These are phyloP conservation scores for Suillia variegata DNA, from an alignment of 2,888 invertebrate species.

Conservation along the genomic window DNA sequence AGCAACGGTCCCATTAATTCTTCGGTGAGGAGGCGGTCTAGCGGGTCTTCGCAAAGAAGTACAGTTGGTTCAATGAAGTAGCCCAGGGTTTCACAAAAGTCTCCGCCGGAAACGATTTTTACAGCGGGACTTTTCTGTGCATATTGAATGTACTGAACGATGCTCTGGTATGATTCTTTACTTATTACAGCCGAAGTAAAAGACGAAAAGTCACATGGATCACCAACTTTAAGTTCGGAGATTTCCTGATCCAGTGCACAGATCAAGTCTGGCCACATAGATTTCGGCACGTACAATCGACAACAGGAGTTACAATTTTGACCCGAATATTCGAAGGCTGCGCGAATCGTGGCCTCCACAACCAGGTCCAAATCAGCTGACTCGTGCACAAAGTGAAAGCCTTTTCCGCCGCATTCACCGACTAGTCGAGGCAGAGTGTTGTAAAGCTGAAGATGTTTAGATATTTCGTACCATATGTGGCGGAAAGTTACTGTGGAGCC, in stretches of 20 bases:
- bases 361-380: conserved; percentile 84
- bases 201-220: conserved; percentile 24
- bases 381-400: conserved; percentile 93
- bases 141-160: conserved; percentile 19
- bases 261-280: conserved; percentile 67
- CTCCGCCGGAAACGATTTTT: conserved; percentile 26
- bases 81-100: conserved; percentile 25
- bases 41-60: conserved; percentile 23
- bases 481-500: conserved; percentile 93
- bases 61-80: conserved; percentile 31
- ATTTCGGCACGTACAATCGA: conserved; percentile 88
- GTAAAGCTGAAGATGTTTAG: conserved; percentile 79
- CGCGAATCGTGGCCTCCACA: conserved; percentile 79
- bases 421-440: conserved; percentile 87
- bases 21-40: conserved; percentile 25
- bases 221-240: conserved; percentile 25
- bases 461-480: conserved; percentile 86
- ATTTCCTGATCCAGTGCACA: conserved; percentile 10
- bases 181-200: conserved; percentile 28
- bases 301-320: conserved; percentile 98
- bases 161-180: conserved; percentile 19
- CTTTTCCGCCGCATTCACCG: conserved; percentile 97
- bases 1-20: conserved; percentile 30
- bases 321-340: conserved; percentile 92
- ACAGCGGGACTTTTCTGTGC: conserved; percentile 51